Percentiles rank a stretch among this genome's conserved stretches.
These are phyloP conservation scores for Empidonax alnorum DNA, from an alignment of 2,113 vertebrate genomes.

Conservation along the genomic window DNA sequence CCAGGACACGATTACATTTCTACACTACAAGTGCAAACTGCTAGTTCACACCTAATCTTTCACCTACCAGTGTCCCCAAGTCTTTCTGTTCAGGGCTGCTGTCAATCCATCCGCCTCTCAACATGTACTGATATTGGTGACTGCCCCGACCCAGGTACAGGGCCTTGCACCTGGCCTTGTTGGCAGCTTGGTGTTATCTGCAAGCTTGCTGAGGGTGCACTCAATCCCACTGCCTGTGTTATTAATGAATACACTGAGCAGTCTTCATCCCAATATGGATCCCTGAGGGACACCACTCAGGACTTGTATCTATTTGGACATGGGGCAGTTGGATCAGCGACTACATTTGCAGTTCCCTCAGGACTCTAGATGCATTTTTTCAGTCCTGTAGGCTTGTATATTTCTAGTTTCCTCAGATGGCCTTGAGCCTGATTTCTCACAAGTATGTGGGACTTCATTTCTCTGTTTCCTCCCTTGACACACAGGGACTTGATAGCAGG, in stretches of 20 bases:
- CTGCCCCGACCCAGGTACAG: background rate
- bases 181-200: background rate
- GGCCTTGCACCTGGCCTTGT: background rate
- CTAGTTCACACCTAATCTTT: background rate
- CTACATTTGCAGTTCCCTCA: background rate
- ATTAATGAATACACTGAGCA: background rate
- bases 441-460: background rate
- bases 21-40: background rate
- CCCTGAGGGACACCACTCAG: background rate
- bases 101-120: background rate
- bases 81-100: background rate
- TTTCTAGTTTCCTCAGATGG: background rate
- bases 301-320: background rate
- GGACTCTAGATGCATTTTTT: background rate
- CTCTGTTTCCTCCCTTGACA: background rate
- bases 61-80: background rate
- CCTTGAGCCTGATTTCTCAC: background rate
- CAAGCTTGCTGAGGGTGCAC: background rate
- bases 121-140: no score
- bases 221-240: background rate
- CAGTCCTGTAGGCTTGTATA: no score
- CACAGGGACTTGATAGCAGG: background rate
- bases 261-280: background rate
- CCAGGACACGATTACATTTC: background rate
- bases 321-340: background rate